Percentiles rank a stretch among this genome's conserved stretches.
Evolutionary conservation across 2,888 invertebrate genomes (phyloP).

Genomic region (Drosophila maculinotata): DNA sequence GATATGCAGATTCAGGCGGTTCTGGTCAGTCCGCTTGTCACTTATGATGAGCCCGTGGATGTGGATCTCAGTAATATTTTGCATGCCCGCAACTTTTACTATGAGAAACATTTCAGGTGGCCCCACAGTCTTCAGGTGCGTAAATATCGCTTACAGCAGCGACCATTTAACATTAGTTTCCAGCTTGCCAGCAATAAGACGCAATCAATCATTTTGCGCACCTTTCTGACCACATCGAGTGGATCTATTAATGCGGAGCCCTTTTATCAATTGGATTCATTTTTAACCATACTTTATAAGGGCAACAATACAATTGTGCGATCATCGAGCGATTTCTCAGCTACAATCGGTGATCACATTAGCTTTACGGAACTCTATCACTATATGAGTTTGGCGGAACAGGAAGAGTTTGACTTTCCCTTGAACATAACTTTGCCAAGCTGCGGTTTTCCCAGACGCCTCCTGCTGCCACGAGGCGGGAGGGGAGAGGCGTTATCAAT

Average conservation of each 20-base stretch:
- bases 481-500: constrained; percentile 86
- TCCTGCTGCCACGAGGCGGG: constrained; percentile 88
- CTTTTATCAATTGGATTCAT: constrained; percentile 87
- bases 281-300: constrained; percentile 86
- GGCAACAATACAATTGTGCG: constrained; percentile 84
- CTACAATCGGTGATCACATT: constrained; percentile 86
- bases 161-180: constrained; percentile 87
- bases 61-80: constrained; percentile 86
- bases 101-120: constrained; percentile 56
- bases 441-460: constrained; percentile 87
- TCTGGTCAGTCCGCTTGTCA: constrained; percentile 88
- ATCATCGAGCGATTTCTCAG: constrained; percentile 59
- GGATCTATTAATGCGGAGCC: constrained; percentile 31
- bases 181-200: constrained; percentile 87
- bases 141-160: constrained; percentile 78
- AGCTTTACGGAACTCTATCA: constrained; percentile 84
- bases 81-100: constrained; percentile 44
- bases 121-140: constrained; percentile 45
- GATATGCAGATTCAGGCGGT: constrained; percentile 88
- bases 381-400: constrained; percentile 84
- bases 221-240: constrained; percentile 86
- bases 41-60: constrained; percentile 88
- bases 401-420: constrained; percentile 84
- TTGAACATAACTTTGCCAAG: constrained; percentile 85
- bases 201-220: constrained; percentile 87